Base-by-base conservation (phyloP, 2,888 invertebrate species). In the Spicauda simplicius region DNA sequence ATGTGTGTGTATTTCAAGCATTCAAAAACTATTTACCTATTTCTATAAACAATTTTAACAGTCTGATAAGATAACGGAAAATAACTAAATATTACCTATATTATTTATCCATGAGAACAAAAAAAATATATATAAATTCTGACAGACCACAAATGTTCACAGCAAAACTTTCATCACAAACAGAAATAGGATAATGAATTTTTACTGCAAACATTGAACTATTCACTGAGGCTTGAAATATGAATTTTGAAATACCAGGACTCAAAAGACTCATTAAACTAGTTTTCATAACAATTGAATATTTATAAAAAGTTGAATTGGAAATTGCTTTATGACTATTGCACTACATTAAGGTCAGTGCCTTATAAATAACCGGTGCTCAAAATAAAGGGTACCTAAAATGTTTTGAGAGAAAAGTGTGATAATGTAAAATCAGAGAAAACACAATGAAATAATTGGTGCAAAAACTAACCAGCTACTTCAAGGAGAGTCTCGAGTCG, bases 401-500 rank as follows among this genome's bases (percentile, higher is more conserved):
- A 48, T 14, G 14, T 41, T 48, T 16, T 48, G 16, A 16, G 8
- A 45, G 14, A 14, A 10, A 48, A 48, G 3, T 16, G 3, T 16
- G 8, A 8, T 16, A 16, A 48, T n/a, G 6, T 16, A 48, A 48
- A 16, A 5, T 48, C 16, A 16, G 7, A 5, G 19, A 55, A 55
- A 55, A 19, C 18, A 18, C 12, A 25, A 25, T 0, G 18, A 16
- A 11, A 12, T n/a, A 5, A 41, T 14, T 16, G 25, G 25, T 20
- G 55, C 5, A 55, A 66, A 55, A 61, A 86, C 88, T 83, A 70
- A 93, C 93, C 97, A 84, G 98, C 98, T 82, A 98, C 98, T 94
- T 99, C 98, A 74, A 99, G 95, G 75, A 99, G 94, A 74, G 98
- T 98, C 93, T 98, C 98, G 70, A 99, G 95, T 77, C 98, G 94